Percentiles rank a stretch among this genome's conserved stretches.
Evolutionary conservation across 2,113 vertebrate species (phyloP).

Genomic region (Lagenorhynchus albirostris): DNA sequence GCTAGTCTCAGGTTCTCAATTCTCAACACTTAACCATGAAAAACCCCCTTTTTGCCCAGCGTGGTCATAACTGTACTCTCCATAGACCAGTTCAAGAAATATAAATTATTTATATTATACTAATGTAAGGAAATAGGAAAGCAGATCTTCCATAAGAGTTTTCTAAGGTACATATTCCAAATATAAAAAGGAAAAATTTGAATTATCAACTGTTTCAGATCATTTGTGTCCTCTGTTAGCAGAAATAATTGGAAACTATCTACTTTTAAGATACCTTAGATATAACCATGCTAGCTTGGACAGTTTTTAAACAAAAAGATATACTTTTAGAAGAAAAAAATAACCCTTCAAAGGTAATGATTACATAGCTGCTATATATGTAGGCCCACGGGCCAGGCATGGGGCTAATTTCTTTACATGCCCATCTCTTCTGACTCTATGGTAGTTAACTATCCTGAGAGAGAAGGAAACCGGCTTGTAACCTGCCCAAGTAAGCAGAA

Average conservation of each 20-base stretch:
- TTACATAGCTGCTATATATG: neutral
- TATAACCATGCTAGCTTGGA: neutral
- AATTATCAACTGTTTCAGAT: constrained; percentile 22
- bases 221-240: neutral
- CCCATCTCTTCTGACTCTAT: neutral
- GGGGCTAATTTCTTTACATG: neutral
- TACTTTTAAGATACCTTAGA: neutral
- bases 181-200: constrained; percentile 27
- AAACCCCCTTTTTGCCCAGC: neutral
- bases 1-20: neutral
- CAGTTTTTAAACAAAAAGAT: constrained; percentile 25
- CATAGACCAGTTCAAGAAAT: neutral
- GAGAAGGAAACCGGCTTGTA: neutral
- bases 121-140: neutral
- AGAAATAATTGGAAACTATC: neutral
- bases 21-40: neutral
- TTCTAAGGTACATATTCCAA: constrained; percentile 21
- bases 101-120: neutral
- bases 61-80: neutral
- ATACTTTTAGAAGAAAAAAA: neutral
- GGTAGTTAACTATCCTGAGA: neutral
- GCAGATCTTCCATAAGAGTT: neutral
- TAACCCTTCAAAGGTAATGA: neutral
- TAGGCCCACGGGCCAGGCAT: neutral
- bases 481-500: neutral